These are phyloP conservation scores for Scatophagus argus DNA, from an alignment of 2,113 vertebrate species.

Conservation along the genomic window DNA sequence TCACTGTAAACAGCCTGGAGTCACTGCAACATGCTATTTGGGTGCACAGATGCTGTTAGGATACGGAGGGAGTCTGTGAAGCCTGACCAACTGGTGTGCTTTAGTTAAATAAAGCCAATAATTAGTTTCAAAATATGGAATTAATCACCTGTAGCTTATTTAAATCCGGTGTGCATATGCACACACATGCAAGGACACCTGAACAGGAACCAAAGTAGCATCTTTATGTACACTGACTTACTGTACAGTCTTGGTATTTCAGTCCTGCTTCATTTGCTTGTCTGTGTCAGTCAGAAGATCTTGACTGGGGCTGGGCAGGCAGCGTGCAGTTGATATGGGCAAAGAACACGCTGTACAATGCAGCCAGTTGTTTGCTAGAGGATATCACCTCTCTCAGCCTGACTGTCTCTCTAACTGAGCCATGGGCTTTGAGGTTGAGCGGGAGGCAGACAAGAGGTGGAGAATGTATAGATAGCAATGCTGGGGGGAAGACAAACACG, in stretches of 20 bases:
- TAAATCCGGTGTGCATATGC: background rate
- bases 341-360: slow-evolving; percentile 66
- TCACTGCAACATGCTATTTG: slow-evolving; percentile 25
- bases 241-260: background rate
- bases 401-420: slow-evolving; percentile 59
- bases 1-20: slow-evolving; percentile 38
- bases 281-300: slow-evolving; percentile 1
- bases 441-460: slow-evolving; percentile 49
- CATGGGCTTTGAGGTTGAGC: slow-evolving; percentile 62
- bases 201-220: background rate
- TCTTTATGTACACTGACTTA: background rate
- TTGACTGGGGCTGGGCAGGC: slow-evolving; percentile 16
- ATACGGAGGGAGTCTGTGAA: slow-evolving; percentile 19
- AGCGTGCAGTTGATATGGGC: slow-evolving; percentile 31
- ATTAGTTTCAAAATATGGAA: background rate
- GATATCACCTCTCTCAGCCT: slow-evolving; percentile 66
- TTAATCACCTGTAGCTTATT: background rate
- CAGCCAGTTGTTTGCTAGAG: slow-evolving; percentile 67
- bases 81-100: slow-evolving; percentile 1
- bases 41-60: slow-evolving; percentile 31
- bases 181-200: background rate
- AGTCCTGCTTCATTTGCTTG: background rate
- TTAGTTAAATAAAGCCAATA: background rate
- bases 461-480: slow-evolving; percentile 53
- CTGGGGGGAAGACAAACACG: slow-evolving; percentile 38